Percentiles rank a stretch among this genome's conserved stretches.
phyloP scores from a whole-genome alignment of 2,888 invertebrate genomes.

The Agrochola macilenta region DNA sequence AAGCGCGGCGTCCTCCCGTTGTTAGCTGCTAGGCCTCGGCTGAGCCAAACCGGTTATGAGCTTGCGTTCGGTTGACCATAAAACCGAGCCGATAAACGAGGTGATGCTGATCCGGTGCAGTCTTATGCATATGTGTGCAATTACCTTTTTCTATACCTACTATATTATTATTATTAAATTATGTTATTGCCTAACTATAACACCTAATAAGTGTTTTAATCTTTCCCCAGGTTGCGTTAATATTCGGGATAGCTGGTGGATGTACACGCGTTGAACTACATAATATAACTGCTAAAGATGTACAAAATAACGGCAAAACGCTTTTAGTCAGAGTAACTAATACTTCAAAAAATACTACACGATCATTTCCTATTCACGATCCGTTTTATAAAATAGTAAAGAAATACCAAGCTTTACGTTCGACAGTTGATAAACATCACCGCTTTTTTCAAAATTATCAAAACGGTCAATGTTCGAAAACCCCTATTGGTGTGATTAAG shows the following conservation, averaged over 20 bases:
- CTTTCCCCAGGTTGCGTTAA: constrained; percentile 28
- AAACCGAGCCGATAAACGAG: too few species aligned
- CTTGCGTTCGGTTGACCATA: neutral
- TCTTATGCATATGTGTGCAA: neutral
- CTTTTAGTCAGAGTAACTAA: constrained; percentile 9
- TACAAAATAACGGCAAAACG: constrained; percentile 18
- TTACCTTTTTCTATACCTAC: neutral
- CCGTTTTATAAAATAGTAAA: constrained; percentile 23
- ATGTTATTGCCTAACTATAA: too few species aligned
- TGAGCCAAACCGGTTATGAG: neutral
- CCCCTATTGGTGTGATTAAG: constrained; percentile 33
- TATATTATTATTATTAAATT: neutral
- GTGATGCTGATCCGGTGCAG: neutral
- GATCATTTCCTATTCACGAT: constrained; percentile 20
- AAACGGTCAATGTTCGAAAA: constrained; percentile 14
- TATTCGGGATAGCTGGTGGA: constrained; percentile 36
- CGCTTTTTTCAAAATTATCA: constrained; percentile 28
- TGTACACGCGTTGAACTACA: constrained; percentile 28
- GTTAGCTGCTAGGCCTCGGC: too few species aligned
- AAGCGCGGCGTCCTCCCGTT: too few species aligned
- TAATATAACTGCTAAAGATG: constrained; percentile 8
- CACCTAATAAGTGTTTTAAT: neutral
- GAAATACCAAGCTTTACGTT: constrained; percentile 27
- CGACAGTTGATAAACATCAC: neutral
- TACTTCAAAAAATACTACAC: neutral